Evolutionary conservation across 92 coral and sea anemone genomes (phyloP).

Genomic region (Palythoa caribaeorum): DNA sequence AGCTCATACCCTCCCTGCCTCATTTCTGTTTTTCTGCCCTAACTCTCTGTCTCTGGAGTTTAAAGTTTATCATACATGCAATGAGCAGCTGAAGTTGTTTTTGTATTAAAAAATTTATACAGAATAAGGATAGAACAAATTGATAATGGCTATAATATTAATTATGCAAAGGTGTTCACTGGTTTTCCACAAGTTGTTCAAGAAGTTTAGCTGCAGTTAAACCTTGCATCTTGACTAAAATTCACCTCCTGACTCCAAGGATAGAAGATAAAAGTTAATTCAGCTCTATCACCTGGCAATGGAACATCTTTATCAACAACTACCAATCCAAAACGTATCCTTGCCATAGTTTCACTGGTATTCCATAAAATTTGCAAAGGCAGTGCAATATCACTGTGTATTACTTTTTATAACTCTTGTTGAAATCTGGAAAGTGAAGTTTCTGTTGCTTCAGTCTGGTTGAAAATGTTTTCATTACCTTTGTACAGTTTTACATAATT

Average conservation of each 20-base stretch:
- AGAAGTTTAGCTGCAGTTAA: not conserved
- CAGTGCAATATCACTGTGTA: not conserved
- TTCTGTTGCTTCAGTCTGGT: not conserved
- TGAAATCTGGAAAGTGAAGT: not conserved
- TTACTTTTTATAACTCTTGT: not conserved
- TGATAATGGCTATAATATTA: too few relatives aligned
- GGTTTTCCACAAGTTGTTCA: not conserved
- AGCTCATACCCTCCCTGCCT: too few relatives aligned
- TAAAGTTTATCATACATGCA: too few relatives aligned
- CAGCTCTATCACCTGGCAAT: not conserved
- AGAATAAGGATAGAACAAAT: too few relatives aligned
- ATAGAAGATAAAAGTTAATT: not conserved
- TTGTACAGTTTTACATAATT: constrained; percentile 81
- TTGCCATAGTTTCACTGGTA: not conserved
- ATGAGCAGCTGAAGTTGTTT: too few relatives aligned
- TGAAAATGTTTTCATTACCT: constrained; percentile 57
- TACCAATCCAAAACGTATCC: not conserved
- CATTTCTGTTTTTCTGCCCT: too few relatives aligned
- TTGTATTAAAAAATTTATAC: too few relatives aligned
- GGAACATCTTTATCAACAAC: not conserved
- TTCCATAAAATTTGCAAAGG: not conserved
- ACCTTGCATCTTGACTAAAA: not conserved
- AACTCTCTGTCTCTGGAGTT: too few relatives aligned
- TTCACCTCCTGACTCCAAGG: not conserved
- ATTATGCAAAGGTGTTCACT: not conserved